Base-by-base conservation (phyloP, 2,797 vertebrate genomes). In the Ispidina picta region DNA sequence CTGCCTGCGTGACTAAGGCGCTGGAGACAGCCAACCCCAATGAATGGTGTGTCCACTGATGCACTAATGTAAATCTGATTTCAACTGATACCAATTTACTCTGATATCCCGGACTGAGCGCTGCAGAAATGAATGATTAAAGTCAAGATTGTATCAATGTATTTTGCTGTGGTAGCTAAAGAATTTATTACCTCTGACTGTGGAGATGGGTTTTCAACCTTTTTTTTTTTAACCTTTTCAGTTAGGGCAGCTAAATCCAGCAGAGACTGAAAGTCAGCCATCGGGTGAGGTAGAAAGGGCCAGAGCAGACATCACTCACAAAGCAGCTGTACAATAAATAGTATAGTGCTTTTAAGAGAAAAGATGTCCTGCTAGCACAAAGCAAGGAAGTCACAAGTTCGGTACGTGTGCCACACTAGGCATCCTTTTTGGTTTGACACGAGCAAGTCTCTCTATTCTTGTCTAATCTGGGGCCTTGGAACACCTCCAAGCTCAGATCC, bases 141-240 rank as follows among this genome's bases (percentile, higher is more conserved):
- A 85, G 71, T 71, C 69, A 68, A 82, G 79, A 85, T 77, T 33
- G 5, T 77, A 73, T 82, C 51, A 78, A 55, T 48, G 43, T 44
- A 78, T 93, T 88, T 94, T 75, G 74, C 76, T 78, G 39, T 65
- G 62, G 14, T 78, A 25, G 85, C 71, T 86, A 49, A 83, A 81
- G 73, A 89, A 92, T 86, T 72, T 81, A 86, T 92, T 89, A 70
- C 59, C 48, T 87, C 48, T 86, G 26, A 31, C 66, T 78, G 66
- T 59, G 60, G 73, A 86, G 66, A 78, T 41, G 48, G 35, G 83
- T 88, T 94, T 52, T 51, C 49, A 51, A 28, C 49, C 49, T 51
- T 51, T 51, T 49, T 39, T 39, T 51, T 51, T 51, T 51, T 51
- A 51, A 81, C 73, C 52, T 81, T 78, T 92, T 63, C 70, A 72